Evolutionary conservation across 2,797 vertebrate genomes (phyloP).

Genomic region (Aulostomus chinensis): DNA sequence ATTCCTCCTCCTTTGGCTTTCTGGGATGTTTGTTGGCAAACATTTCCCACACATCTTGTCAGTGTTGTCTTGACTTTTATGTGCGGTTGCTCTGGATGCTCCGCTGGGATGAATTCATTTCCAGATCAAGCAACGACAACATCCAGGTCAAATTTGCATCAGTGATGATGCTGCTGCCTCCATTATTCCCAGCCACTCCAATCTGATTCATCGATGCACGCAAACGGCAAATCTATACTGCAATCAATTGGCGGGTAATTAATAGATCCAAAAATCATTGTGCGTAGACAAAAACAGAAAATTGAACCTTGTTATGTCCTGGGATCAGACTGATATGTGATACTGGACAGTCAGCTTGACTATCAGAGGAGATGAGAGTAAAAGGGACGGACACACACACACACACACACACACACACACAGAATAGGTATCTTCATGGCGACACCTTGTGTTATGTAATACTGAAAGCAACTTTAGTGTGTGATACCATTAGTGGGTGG

Average conservation of each 20-base stretch:
- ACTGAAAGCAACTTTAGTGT: conserved; percentile 38
- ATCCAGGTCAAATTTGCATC: conserved; percentile 4
- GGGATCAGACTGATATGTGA: conserved; percentile 37
- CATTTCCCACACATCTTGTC: too few species aligned
- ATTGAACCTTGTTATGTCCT: conserved; percentile 9
- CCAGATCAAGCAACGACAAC: background rate
- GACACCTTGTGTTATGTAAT: conserved; percentile 47
- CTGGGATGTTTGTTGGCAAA: too few species aligned
- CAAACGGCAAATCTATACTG: too few species aligned
- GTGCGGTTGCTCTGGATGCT: too few species aligned
- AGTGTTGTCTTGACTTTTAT: too few species aligned
- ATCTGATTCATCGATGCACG: too few species aligned
- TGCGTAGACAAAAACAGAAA: conserved; percentile 16
- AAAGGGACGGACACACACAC: conserved; percentile 6
- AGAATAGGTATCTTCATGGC: too few species aligned
- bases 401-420: conserved; percentile 12
- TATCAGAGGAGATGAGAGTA: conserved; percentile 4
- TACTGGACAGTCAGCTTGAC: conserved; percentile 28
- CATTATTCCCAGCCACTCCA: too few species aligned
- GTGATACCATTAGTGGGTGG: conserved; percentile 27
- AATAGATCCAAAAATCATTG: conserved; percentile 14
- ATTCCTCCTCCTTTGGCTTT: background rate
- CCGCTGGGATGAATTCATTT: background rate
- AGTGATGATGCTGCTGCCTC: conserved; percentile 12
- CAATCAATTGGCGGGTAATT: too few species aligned